Conservation (phyloP, 1,140 invertebrate genomes). For the Drosophila serrata region DNA sequence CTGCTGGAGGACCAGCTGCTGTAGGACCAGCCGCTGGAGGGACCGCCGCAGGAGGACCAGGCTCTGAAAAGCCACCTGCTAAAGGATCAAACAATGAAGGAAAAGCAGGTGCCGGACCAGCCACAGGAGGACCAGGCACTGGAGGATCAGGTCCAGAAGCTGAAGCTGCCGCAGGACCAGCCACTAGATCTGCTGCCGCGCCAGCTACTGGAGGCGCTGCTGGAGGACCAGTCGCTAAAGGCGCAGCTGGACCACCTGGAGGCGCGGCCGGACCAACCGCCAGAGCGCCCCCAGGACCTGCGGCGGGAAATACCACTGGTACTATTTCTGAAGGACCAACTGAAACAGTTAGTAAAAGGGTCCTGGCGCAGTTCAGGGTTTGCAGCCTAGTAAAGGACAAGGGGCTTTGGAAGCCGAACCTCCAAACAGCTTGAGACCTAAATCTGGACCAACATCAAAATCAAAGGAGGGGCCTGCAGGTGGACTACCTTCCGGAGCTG, state of each 20-base stretch:
- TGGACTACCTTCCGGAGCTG: background rate
- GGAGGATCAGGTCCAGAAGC: background rate
- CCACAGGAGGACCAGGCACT: background rate
- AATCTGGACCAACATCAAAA: background rate
- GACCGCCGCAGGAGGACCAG: background rate
- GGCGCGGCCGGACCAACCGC: no score
- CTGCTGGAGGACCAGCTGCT: background rate
- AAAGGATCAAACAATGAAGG: background rate
- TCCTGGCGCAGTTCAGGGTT: background rate
- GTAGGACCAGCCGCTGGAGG: background rate
- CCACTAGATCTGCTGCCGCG: background rate
- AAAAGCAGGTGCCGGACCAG: no score
- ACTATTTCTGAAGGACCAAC: background rate
- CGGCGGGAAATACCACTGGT: background rate
- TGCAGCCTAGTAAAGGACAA: background rate
- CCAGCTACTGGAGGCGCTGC: background rate
- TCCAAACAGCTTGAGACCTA: no score
- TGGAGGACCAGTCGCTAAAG: background rate
- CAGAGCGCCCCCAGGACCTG: background rate
- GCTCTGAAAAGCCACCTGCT: fast-evolving
- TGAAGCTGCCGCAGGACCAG: background rate
- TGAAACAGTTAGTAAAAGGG: background rate
- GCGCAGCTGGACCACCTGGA: background rate
- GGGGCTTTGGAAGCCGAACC: background rate
- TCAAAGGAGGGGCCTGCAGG: background rate